Base-by-base conservation (phyloP, 1,140 invertebrate species). In the Drosophila jambulina region DNA sequence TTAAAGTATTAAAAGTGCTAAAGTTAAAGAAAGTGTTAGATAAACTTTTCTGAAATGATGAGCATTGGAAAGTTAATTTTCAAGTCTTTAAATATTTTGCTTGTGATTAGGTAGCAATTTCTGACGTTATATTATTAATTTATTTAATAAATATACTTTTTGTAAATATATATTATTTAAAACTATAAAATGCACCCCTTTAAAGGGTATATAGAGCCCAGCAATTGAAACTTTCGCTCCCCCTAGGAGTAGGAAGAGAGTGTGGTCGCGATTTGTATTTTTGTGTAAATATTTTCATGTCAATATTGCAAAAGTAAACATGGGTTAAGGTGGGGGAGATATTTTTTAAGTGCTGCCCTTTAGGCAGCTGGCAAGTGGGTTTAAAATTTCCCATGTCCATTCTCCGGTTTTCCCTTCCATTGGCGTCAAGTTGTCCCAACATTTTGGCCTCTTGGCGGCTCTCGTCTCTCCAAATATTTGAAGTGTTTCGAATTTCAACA, bases 241-340 rank as follows among this genome's bases (percentile, higher is more conserved):
- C 27, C 12, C 12, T 9, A 29, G 4, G 17, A n/a, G 4, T 32
- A 34, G 48, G 23, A n/a, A 25, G 27, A 21, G 53, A 29, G 15
- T 38, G 23, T 1, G 38, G 38, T 45, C 67, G 80, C 83, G 80
- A 75, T 87, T 87, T 88, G 68, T 84, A 80, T 88, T 80, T 83
- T 78, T 83, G 83, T 86, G 84, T 82, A 86, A 86, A 86, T 79
- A 87, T 88, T 79, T 64, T 84, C 80, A 68, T 84, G 84, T 88
- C 85, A 90, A 90, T 90, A 90, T 90, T 58, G 85, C 40, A 82
- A 71, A 76, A 79, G 78, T 74, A 85, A 90, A 90, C 78, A 85
- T 38, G 58, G 15, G 4, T n/a, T 23, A 56, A 25, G 59, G 48
- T 1, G 40, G 17, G 43, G 46, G 27, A 51, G 49, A 36, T 15